Base-by-base conservation (phyloP, 2,888 invertebrate genomes). In the Axea sp. region DNA sequence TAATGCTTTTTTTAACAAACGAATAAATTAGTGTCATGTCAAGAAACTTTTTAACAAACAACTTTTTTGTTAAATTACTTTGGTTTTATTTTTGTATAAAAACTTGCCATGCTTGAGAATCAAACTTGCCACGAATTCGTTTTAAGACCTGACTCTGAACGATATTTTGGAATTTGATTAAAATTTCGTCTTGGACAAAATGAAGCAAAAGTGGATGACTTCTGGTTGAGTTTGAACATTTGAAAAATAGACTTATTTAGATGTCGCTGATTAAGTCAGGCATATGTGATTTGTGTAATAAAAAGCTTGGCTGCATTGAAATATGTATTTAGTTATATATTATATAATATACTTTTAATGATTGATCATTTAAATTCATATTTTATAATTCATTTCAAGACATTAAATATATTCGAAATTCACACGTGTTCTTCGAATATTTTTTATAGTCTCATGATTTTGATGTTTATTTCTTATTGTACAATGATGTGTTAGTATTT, bases 261-360 rank as follows among this genome's bases (percentile, higher is more conserved):
- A 62, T 71, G 62, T 62, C 43, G 39, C 53, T 71, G 33, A 60
- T 41, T 55, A 60, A 71, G 47, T 71, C 39, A 55, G 47, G 39
- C 53, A 45, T 60, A 55, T 71, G 69, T 62, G 69, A 62, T 62
- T 71, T 71, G 55, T 53, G 60, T 71, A 62, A 71, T 55, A 47
- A 62, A 59, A 69, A 60, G 69, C 62, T 71, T 71, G 62, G 60
- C 55, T 71, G 26, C 69, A 71, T 71, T 71, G 39, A 71, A 53
- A 69, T 43, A 47, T 55, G 55, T 71, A 71, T 62, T 55, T 71
- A 45, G 47, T 33, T 62, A 62, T 59, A 67, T 64, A 43, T 41
- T 31, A 15, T 55, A 60, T 53, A 24, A 26, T 53, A 43, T 19
- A 55, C 41, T 30, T 53, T 69, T 43, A 59, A 30, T 37, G 15